Evolutionary conservation across 2,113 vertebrate genomes (phyloP), one percentile per base, ranked within the genome.

Genomic region (Macrotis lagotis): DNA sequence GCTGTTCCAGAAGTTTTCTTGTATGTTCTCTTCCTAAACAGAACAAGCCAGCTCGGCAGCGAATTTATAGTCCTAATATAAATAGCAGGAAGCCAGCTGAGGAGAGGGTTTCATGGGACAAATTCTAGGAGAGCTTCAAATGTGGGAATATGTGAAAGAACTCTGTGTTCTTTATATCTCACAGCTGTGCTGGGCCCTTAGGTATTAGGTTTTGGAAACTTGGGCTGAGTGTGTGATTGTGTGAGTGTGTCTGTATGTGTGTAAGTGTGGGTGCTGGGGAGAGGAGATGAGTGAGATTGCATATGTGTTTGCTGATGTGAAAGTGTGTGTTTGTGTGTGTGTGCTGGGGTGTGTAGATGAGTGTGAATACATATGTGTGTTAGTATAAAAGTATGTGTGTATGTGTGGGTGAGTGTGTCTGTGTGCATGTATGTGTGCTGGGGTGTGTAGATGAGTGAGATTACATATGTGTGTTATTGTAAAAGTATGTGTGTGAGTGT

Each of bases 21-120:
- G 11, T 93, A 93, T 93, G 50, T 89, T 90, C 50, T 49, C 91
- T 26, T 95, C 92, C 93, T 97, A 92, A 97, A 97, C 91, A 97
- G 96, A 97, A 66, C 91, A 96, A 92, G 89, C 95, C 94, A 92
- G 55, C 95, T 90, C 48, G 83, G 96, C 94, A 96, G 52, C 93
- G 95, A 52, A 59, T 96, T 66, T 31, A 51, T 53, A 90, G 93
- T 90, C 90, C n/a, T 91, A n/a, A 90, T 89, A 97, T 90, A 98
- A 98, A 97, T 44, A 97, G 91, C 91, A 97, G 96, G 96, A 97
- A 96, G 96, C 94, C 93, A 94, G 89, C 90, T 44, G 93, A 83
- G 22, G 14, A 37, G 89, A 95, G n/a, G 92, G 48, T 91, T 50
- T 95, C 91, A 91, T 92, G 89, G 91, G 50, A 83, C 92, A 48